Base-by-base conservation (phyloP, 2,888 invertebrate genomes). In the Perdita meconis region DNA sequence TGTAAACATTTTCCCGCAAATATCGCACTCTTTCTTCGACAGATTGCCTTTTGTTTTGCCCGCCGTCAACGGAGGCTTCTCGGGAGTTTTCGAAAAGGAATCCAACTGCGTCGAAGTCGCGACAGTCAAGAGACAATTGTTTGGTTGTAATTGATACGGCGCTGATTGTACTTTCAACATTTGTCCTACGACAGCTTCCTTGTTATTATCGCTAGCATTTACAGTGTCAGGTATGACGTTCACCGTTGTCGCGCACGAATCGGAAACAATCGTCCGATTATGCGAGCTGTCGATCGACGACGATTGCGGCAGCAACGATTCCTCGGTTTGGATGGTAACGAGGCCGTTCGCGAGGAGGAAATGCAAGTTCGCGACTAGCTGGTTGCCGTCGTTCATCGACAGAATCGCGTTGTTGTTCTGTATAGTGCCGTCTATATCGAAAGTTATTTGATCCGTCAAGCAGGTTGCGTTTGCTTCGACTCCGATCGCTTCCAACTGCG, bases 1-100 rank as follows among this genome's bases (percentile, higher is more conserved):
- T 82, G 91, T 91, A 82, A 94, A 94, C 1, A 88, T 90, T 85
- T 94, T 94, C 0, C 90, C 92, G 81, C 94, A 94, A 30, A 92
- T 88, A 6, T 90, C 89, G 69, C 92, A 92, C n/a, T 88, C 88
- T 47, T 88, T 89, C 16, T 84, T 88, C 2, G 86, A 73, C 0
- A 64, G 53, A 40, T 56, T 74, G 2, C 64, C 60, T 51, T 74
- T 77, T 0, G 30, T 8, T 26, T 66, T 57, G 1, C 30, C 19
- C 0, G 16, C 3, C 4, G 5, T 38, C 13, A 82, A 3, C 1
- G 16, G 16, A 0, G 42, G 1, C 6, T 60, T 56, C 22, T 56
- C 59, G 1, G 10, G 5, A 8, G 24, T 12, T 30, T 47, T 83
- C 53, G 34, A 68, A 0, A 65, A 60, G 1, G 55, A 12, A 1